Conservation (phyloP, 2,888 invertebrate genomes). For the Hesperia comma region DNA sequence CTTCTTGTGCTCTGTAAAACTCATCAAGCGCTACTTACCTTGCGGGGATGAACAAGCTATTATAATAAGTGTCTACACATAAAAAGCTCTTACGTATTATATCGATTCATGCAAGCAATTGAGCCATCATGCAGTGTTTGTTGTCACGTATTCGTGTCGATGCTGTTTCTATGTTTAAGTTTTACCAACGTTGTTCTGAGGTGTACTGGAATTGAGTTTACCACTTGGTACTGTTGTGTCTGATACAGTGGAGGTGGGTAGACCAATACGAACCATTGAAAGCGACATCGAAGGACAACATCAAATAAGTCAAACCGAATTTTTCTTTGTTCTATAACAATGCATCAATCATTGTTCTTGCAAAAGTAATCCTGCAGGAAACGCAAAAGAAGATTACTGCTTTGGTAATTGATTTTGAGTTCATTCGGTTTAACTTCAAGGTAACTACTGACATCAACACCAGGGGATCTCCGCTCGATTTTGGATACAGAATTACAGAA, state of each 20-base stretch:
- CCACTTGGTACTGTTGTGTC: conserved; percentile 57
- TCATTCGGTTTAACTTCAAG: conserved; percentile 63
- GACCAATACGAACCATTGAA: conserved; percentile 80
- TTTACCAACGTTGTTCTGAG: conserved; percentile 46
- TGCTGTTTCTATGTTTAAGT: conserved; percentile 41
- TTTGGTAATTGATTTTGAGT: conserved; percentile 2
- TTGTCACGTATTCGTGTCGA: conserved; percentile 58
- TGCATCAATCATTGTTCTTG: not conserved
- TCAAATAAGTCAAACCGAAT: conserved; percentile 73
- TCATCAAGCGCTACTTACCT: conserved; percentile 36
- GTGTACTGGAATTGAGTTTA: conserved; percentile 61
- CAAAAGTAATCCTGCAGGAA: not conserved
- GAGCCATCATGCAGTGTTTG: conserved; percentile 77
- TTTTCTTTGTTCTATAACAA: not conserved
- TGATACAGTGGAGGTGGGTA: conserved; percentile 72
- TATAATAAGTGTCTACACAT: conserved; percentile 66
- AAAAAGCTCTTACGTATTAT: conserved; percentile 74
- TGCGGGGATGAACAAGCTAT: conserved; percentile 24
- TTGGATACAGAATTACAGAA: conserved; percentile 75
- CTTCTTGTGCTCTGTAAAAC: conserved; percentile 31
- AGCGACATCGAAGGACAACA: conserved; percentile 83
- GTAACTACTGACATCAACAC: conserved; percentile 77
- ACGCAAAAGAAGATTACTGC: not conserved
- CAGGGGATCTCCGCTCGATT: conserved; percentile 74
- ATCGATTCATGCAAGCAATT: conserved; percentile 75